Evolutionary conservation across 2,797 vertebrate species (phyloP), one percentile per base, ranked within the genome.

Genomic region (Hapalemur alaotrensis): DNA sequence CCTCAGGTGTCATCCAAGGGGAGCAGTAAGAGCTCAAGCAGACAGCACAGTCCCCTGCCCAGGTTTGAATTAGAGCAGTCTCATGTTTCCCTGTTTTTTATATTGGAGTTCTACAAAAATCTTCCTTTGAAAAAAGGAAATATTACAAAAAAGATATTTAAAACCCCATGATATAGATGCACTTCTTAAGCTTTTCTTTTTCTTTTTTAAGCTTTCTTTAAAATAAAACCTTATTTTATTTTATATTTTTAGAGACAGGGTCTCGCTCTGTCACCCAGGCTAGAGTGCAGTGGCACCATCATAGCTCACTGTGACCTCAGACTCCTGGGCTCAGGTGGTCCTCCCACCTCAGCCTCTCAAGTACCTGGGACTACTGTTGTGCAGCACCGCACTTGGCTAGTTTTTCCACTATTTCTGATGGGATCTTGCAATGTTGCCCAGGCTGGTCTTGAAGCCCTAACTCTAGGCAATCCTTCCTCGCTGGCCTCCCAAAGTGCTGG

Each of bases 111-210:
- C 48, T 91, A 81, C 0, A 69, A 83, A 94, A 85, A 6, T 41
- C 20, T 70, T 78, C 3, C 14, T 95, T 92, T 81, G 48, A 32
- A 83, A 61, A 93, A 78, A 69, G n/a, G 10, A 38, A 43, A 9
- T 50, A 92, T 93, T 90, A 54, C 54, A 89, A 75, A 63, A 59
- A 97, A 89, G 59, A 57, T 81, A 57, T 61, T 90, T 93, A 32
- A 78, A 95, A 96, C 48, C 7, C 5, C 30, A 35, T 4, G 11
- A 52, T 65, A 43, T 22, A 91, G 57, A 78, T 35, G 4, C 3
- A 57, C 23, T 81, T 54, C 32, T 69, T 70, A 54, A n/a, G 30
- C 41, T 30, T 57, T 46, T 7, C 30, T 63, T 63, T 63, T 63
- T n/a, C 63, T n/a, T 65, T 32, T n/a, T 65, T 65, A 65, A n/a